Base-by-base conservation (phyloP, 1,140 invertebrate species). In the Diachasma alloeum region DNA sequence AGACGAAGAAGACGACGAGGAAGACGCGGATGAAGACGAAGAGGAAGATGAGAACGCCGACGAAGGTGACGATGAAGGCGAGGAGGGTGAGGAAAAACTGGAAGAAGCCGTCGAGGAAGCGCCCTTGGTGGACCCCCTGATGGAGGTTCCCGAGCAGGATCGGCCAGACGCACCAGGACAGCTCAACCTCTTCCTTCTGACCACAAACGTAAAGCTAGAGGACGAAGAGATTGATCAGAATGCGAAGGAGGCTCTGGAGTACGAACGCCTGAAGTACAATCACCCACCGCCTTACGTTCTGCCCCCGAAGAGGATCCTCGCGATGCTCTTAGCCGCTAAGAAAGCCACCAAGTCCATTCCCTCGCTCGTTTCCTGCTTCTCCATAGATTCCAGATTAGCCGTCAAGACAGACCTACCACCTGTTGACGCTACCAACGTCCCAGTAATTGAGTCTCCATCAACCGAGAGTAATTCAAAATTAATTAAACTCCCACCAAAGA, bases 291-390 rank as follows among this genome's bases (percentile, higher is more conserved):
- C 87, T 0, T 87, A 86, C 44, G 83, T 87, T 0, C 76, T 84
- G 74, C 84, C 85, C 0, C 77, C 84, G 0, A 84, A 82, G 31
- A 84, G 82, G 59, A 85, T 85, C 2, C 67, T 90, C 6, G 78
- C 79, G 2, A 79, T 83, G 17, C 81, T 90, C 11, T 19, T 88
- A 0, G 81, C 87, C 53, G 83, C 85, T 3, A 90, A 90, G 80
- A 76, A 82, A 59, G 88, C 88, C 1, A 84, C 83, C 0, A 84
- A 83, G 67, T 89, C 89, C 6, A 77, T 85, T 6, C 83, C 85
- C 13, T 89, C 88, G 11, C 78, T 90, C 9, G 72, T 89, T 13
- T 89, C 89, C 4, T 81, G 88, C 78, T 90, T 89, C 77, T 89
- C 89, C 0, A 82, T 88, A 1, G 85, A 90, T 44, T 89, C 87